phyloP scores from a whole-genome alignment of 2,113 vertebrate genomes.

The Hiodon tergisus region DNA sequence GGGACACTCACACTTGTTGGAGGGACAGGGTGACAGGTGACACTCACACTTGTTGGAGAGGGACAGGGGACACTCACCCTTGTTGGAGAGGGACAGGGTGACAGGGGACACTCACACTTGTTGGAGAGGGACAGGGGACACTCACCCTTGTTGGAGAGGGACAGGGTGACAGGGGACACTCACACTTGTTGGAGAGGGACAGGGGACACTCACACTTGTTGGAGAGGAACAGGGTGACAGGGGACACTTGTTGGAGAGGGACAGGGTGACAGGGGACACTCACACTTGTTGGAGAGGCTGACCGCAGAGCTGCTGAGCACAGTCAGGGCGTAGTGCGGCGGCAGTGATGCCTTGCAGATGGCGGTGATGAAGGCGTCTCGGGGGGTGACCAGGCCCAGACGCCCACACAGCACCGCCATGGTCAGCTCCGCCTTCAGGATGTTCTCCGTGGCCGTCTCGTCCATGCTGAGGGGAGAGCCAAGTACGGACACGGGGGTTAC shows the following conservation, averaged over 20 bases:
- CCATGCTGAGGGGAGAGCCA: slow-evolving; percentile 69
- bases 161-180: no score
- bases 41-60: no score
- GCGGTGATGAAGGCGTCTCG: slow-evolving; percentile 98
- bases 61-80: no score
- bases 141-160: no score
- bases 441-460: slow-evolving; percentile 94
- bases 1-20: no score
- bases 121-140: background rate
- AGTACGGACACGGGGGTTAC: background rate
- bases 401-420: slow-evolving; percentile 91
- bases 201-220: background rate
- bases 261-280: slow-evolving; percentile 29
- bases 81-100: no score
- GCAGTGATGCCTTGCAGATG: slow-evolving; percentile 95
- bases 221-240: background rate
- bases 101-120: no score
- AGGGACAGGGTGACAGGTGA: no score
- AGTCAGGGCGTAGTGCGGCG: slow-evolving; percentile 93
- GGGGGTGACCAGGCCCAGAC: slow-evolving; percentile 85
- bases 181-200: no score
- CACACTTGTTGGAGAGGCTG: slow-evolving; percentile 83
- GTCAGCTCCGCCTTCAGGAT: slow-evolving; percentile 95
- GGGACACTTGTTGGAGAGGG: background rate
- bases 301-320: slow-evolving; percentile 75